phyloP scores from a whole-genome alignment of 2,888 invertebrate species.

The Aporophyla lueneburgensis region DNA sequence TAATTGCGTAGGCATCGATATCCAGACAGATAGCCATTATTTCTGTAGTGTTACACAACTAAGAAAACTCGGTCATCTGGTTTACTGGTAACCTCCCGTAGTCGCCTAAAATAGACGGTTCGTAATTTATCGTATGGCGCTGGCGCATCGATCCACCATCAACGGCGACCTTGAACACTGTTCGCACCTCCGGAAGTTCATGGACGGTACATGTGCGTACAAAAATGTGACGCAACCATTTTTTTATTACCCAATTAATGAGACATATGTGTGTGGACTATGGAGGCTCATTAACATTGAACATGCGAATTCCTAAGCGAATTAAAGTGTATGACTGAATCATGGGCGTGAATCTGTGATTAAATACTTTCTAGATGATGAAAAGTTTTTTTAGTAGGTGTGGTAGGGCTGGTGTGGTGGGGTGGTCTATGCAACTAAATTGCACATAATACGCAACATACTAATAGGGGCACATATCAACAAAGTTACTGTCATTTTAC shows the following conservation, averaged over 20 bases:
- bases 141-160: slow-evolving; percentile 83
- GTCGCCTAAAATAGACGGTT: slow-evolving; percentile 76
- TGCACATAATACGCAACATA: slow-evolving; percentile 15
- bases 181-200: slow-evolving; percentile 88
- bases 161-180: slow-evolving; percentile 82
- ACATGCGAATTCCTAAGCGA: slow-evolving; percentile 57
- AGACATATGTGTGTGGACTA: slow-evolving; percentile 49
- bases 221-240: slow-evolving; percentile 69
- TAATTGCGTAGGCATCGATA: slow-evolving; percentile 45
- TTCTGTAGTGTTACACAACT: slow-evolving; percentile 83
- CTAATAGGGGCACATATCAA: neutral
- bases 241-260: slow-evolving; percentile 71
- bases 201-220: slow-evolving; percentile 75
- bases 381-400: neutral
- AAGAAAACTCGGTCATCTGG: slow-evolving; percentile 86
- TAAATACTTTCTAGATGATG: slow-evolving; percentile 15
- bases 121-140: slow-evolving; percentile 79
- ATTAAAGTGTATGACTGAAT: slow-evolving; percentile 38
- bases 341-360: slow-evolving; percentile 31
- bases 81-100: slow-evolving; percentile 78
- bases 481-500: neutral
- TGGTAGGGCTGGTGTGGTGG: neutral
- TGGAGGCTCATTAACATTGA: slow-evolving; percentile 59
- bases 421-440: slow-evolving; percentile 22
- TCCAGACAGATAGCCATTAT: slow-evolving; percentile 67